Conservation (phyloP, 1,140 invertebrate genomes). For the Chironomus tepperi region DNA sequence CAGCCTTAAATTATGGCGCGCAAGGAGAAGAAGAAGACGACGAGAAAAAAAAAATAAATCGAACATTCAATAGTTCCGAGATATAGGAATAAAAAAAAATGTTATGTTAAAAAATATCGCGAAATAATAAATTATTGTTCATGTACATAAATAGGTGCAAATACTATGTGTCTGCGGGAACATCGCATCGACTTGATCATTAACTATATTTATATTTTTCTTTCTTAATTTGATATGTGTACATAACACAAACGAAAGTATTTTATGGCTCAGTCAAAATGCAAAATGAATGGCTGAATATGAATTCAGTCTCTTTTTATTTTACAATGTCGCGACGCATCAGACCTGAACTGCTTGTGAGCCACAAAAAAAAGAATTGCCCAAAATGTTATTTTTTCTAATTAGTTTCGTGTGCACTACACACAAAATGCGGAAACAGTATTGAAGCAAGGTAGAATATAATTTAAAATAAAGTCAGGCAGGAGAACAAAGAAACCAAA, state of each 20-base stretch:
- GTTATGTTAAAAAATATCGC: neutral
- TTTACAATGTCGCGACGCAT: constrained; percentile 17
- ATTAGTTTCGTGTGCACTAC: neutral
- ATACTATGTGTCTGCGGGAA: constrained; percentile 11
- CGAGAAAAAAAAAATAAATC: neutral
- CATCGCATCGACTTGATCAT: constrained; percentile 5
- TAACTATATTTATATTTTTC: constrained; percentile 22
- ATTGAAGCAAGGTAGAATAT: neutral
- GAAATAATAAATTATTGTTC: constrained; percentile 4
- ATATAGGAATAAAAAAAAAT: constrained; percentile 4
- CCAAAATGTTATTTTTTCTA: neutral
- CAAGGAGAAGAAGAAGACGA: neutral
- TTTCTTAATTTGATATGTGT: constrained; percentile 3
- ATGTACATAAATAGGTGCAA: constrained; percentile 12
- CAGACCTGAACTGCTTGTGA: constrained; percentile 12
- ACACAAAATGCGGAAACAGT: neutral
- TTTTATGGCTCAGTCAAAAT: neutral
- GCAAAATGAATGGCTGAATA: neutral
- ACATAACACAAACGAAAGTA: neutral
- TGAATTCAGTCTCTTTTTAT: neutral
- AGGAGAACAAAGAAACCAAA: neutral
- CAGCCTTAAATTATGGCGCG: neutral
- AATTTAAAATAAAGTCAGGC: neutral
- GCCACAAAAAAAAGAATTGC: constrained; percentile 19
- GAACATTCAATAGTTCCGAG: neutral